Conservation (phyloP, 2,113 vertebrate genomes). For the Pachypanchax playfairii region DNA sequence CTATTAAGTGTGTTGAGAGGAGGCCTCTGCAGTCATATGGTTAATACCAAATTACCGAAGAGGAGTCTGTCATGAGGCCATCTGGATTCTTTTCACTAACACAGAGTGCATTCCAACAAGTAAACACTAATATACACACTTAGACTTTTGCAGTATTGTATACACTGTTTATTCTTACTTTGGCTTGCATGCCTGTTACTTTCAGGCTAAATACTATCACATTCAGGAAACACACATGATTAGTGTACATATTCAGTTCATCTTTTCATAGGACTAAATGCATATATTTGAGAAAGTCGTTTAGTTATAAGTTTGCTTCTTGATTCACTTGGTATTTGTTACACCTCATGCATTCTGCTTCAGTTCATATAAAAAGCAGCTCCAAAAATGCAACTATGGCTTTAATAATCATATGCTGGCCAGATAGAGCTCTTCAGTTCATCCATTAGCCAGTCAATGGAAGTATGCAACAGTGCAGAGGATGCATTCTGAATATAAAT, state of each 20-base stretch:
- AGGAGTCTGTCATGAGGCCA: not conserved
- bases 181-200: not conserved
- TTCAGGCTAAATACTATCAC: not conserved
- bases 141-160: not conserved
- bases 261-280: not conserved
- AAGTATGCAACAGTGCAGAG: slow-evolving; percentile 27
- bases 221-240: not conserved
- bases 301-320: not conserved
- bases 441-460: slow-evolving; percentile 54
- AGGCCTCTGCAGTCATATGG: slow-evolving; percentile 9
- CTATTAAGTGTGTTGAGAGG: not conserved
- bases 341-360: not conserved
- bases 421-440: slow-evolving; percentile 30
- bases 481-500: slow-evolving; percentile 61
- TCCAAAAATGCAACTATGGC: slow-evolving; percentile 9
- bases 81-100: not conserved
- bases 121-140: not conserved
- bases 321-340: not conserved
- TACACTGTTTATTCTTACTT: not conserved
- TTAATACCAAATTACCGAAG: slow-evolving; percentile 6
- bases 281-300: not conserved
- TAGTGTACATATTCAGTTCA: not conserved
- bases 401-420: slow-evolving; percentile 43
- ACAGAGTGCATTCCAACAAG: not conserved
- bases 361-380: slow-evolving; percentile 3